Base-by-base conservation (phyloP, 37 sponge, comb jelly and placozoan species). In the Crambe crambe region DNA sequence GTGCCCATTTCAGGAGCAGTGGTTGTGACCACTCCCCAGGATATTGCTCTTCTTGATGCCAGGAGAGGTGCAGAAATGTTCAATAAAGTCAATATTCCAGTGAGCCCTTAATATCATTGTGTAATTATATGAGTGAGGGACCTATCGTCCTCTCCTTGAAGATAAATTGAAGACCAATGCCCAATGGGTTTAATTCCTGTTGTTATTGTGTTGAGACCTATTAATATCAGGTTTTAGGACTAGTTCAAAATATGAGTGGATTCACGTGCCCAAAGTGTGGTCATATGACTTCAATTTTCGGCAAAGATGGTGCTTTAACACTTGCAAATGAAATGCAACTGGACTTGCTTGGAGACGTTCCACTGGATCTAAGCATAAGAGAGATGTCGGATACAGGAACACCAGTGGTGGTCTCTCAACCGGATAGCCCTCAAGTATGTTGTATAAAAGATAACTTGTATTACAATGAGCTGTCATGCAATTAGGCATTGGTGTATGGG, bases 11-110 rank as follows among this genome's bases (percentile, higher is more conserved):
- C 79, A 79, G 97, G 97, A 17, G 92, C 76, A 27, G 90, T 94
- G 8, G 63, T 97, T 1, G 97, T 97, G 4, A 91, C 95, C 35
- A 97, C 97, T 37, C 97, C 97, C 23, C 97, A 98, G 44, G 94
- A 91, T 40, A 80, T 98, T 27, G 97, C 99, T 32, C 80, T 98
- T 34, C 56, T 85, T 2, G 99, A 98, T 74, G 97, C 85, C 43
- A 59, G 87, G 36, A 86, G 93, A 77, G 97, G 97, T 44, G 92
- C 86, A n/a, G 92, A 94, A 56, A 98, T 98, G 99, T 98, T 98
- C 77, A 68, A 63, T 30, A 88, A 91, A 42, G 93, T 98, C 17
- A 36, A 87, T 29, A 68, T 87, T n/a, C 94, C 89, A 9, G 91
- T 94, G 30, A 12, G 51, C 12, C n/a, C n/a, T 15, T 47, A 47